Conservation (phyloP, 2,888 invertebrate species). For the Zele albiditarsus region DNA sequence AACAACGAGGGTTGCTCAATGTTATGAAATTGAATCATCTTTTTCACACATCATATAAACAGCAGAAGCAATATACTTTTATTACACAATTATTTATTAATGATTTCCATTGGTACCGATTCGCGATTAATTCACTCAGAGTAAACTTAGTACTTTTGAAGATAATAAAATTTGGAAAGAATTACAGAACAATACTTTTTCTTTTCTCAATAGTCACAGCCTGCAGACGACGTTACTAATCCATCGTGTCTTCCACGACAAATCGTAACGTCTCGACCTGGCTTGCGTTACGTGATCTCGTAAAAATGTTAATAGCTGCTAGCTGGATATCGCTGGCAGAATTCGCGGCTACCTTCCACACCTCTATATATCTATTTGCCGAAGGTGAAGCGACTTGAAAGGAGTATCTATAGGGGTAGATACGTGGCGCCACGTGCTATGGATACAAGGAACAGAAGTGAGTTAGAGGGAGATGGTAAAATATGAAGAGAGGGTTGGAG, state of each 20-base stretch:
- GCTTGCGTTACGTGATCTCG: slow-evolving; percentile 65
- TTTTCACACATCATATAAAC: too few relatives aligned
- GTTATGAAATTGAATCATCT: too few relatives aligned
- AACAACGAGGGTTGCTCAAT: too few relatives aligned
- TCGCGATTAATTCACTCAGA: too few relatives aligned
- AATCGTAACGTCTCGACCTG: slow-evolving; percentile 53
- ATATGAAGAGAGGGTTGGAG: slow-evolving; percentile 18
- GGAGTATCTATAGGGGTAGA: slow-evolving; percentile 39
- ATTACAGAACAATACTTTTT: slow-evolving; percentile 20
- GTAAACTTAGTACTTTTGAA: neutral
- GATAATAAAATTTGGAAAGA: neutral
- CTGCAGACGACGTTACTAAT: slow-evolving; percentile 43
- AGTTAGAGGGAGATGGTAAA: slow-evolving; percentile 7
- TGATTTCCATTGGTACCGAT: neutral
- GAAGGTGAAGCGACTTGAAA: slow-evolving; percentile 38
- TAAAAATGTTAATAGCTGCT: slow-evolving; percentile 67
- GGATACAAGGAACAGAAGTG: slow-evolving; percentile 43
- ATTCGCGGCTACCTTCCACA: slow-evolving; percentile 34
- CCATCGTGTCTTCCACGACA: slow-evolving; percentile 51
- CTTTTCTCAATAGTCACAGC: slow-evolving; percentile 52
- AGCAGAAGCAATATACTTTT: too few relatives aligned
- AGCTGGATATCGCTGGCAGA: slow-evolving; percentile 45
- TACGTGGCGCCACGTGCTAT: slow-evolving; percentile 53
- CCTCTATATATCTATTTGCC: slow-evolving; percentile 46
- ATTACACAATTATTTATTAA: neutral